A percentile compares a stretch with the other conserved stretches of the same genome.
Evolutionary conservation across 2,888 invertebrate species (phyloP).

Genomic region (Crematogaster levior): DNA sequence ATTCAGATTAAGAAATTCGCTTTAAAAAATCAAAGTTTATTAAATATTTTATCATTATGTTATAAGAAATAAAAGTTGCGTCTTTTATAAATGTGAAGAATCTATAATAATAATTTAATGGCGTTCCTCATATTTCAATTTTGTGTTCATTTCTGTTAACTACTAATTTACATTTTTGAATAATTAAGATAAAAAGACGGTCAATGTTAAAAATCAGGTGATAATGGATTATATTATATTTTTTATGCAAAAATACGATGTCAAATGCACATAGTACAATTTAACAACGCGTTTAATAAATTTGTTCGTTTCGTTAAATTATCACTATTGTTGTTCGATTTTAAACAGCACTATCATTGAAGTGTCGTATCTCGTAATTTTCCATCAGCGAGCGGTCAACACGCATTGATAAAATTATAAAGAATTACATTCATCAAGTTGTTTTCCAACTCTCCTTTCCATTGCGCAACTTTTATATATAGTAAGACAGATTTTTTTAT

Average conservation of each 20-base stretch:
- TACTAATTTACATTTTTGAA: background rate
- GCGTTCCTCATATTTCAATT: background rate
- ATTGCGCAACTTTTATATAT: background rate
- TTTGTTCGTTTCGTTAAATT: background rate
- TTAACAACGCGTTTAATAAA: background rate
- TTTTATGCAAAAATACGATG: too few relatives aligned
- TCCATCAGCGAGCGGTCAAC: background rate
- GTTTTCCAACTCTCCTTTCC: background rate
- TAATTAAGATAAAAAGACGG: background rate
- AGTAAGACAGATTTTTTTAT: background rate
- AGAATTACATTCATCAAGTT: background rate
- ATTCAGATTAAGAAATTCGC: too few relatives aligned
- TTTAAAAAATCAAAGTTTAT: too few relatives aligned
- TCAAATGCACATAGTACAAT: too few relatives aligned
- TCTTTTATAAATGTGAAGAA: background rate
- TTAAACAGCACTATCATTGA: background rate
- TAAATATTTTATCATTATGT: too few relatives aligned
- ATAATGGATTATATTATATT: too few relatives aligned
- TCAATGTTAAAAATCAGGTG: background rate
- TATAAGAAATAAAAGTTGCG: too few relatives aligned
- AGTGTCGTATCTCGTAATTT: constrained; percentile 18
- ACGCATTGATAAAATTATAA: background rate
- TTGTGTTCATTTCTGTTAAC: background rate
- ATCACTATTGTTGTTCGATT: background rate
- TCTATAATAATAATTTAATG: background rate